Evolutionary conservation across 2,113 vertebrate species (phyloP).

Genomic region (Pelecanus crispus): DNA sequence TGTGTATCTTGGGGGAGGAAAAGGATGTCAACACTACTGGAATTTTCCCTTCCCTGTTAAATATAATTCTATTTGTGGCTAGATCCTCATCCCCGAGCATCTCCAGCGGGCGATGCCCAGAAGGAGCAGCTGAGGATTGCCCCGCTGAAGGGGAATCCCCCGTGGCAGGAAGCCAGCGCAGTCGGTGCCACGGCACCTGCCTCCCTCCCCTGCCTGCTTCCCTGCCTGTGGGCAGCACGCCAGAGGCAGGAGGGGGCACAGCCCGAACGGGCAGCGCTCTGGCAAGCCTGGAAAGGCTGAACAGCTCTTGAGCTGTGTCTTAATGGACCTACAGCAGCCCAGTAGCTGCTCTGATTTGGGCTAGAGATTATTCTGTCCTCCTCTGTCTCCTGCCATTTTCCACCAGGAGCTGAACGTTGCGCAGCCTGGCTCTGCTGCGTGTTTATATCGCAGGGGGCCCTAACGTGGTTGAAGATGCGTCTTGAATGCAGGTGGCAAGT

Average conservation of each 20-base stretch:
- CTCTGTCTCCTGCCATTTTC: not conserved
- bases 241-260: not conserved
- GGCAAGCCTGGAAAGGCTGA: not conserved
- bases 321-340: not conserved
- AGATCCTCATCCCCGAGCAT: not conserved
- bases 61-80: rapidly evolving
- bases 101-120: not conserved
- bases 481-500: not conserved
- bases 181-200: not conserved
- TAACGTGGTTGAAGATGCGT: not conserved
- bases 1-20: not conserved
- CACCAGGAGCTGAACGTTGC: not conserved
- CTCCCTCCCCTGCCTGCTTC: not conserved
- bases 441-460: rapidly evolving
- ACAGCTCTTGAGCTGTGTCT: not conserved
- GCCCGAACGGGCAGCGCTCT: rapidly evolving
- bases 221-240: not conserved
- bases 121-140: not conserved
- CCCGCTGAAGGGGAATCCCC: not conserved
- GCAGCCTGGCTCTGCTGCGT: not conserved
- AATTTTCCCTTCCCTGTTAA: not conserved
- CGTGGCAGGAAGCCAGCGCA: not conserved
- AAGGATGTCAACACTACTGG: not conserved
- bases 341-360: not conserved
- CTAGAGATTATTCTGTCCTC: not conserved